Evolutionary conservation across 2,888 invertebrate species (phyloP), one percentile per base, ranked within the genome.

Genomic region (Arge pagana): DNA sequence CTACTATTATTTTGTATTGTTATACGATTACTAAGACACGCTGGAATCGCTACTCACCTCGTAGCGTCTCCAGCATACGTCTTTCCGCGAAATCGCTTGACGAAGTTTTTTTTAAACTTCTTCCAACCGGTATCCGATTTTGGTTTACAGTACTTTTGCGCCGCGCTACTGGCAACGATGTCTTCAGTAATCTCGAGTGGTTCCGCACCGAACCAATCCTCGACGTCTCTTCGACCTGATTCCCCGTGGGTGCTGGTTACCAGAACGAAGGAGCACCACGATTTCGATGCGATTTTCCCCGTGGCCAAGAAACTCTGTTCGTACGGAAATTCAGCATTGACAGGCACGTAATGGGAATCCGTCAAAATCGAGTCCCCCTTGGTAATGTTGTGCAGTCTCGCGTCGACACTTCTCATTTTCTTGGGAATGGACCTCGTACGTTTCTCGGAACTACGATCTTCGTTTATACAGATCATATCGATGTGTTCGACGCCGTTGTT

Each of bases 21-120:
- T n/a, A n/a, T n/a, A n/a, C n/a, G n/a, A n/a, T n/a, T n/a, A n/a
- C n/a, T n/a, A n/a, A n/a, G n/a, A n/a, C n/a, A n/a, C n/a, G n/a
- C n/a, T n/a, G n/a, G n/a, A n/a, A n/a, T n/a, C n/a, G 11, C 5
- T 4, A 68, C 70, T 66, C 48, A 70, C 70, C 66, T 54, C 19
- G 41, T 45, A 4, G 13, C 16, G 2, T 36, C 16, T 4, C 45
- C 24, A 16, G 70, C 71, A 50, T 42, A 55, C 39, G 70, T 53
- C 55, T 62, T 67, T 23, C 60, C 68, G 16, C 58, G 50, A 5
- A 64, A 42, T 49, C 57, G 63, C 48, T 62, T 66, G 36, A 66
- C 30, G 21, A 71, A 42, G 8, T 62, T 61, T 3, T 60, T 59
- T 28, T 61, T 67, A 10, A 71, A 36, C 48, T 58, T 66, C 43